Evolutionary conservation across 2,888 invertebrate genomes (phyloP), one percentile per base, ranked within the genome.

Genomic region (Sinelater perroti): DNA sequence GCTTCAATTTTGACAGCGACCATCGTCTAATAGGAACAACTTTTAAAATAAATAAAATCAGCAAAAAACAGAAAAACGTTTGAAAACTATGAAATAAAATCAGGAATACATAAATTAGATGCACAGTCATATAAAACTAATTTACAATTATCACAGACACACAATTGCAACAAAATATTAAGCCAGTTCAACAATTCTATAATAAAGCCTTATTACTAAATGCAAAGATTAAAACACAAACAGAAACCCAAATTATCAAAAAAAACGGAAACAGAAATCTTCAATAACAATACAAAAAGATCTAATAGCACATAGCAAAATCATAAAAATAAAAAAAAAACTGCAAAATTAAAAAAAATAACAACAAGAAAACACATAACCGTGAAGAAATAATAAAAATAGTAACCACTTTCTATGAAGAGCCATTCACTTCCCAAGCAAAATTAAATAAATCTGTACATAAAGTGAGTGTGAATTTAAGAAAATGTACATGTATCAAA

Each of bases 251-350:
- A n/a, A 38, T 11, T 20, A 38, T 20, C 8, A 38, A 38, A 8
- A 6, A 18, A 1, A 20, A 38, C 3, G 5, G 5, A 18, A 11
- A 24, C 5, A 24, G 24, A 38, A 38, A 11, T 18, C 10, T 6
- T 38, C 20, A 11, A 10, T 2, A 21, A 18, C n/a, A 38, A 20
- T 16, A 38, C 20, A n/a, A 38, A 20, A 18, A 38, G 8, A 17
- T 20, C 20, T 18, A 38, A 38, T 38, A 2, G 2, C 10, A 38
- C 38, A 20, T 2, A 13, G 20, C 10, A 38, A 20, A 4, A n/a
- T 10, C 2, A 20, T 38, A 38, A 38, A 38, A 38, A 38, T 17
- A 20, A 38, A 20, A 35, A 35, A 21, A 17, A 31, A 31, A 31
- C 31, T 31, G n/a, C 31, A 31, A 31, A 14, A 31, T n/a, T 14